Base-by-base conservation (phyloP, 2,888 invertebrate genomes). In the Tipula lateralis region DNA sequence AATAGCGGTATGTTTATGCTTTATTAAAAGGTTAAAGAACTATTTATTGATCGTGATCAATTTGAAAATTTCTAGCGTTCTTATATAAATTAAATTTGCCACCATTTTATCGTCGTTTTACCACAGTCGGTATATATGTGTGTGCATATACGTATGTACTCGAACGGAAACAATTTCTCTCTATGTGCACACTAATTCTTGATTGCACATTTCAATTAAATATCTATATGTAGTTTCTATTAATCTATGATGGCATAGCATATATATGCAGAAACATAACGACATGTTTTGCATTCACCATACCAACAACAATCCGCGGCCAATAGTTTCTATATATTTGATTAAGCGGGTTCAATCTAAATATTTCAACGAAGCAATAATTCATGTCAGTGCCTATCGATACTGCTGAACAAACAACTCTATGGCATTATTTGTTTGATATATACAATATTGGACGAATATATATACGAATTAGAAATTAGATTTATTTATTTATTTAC, bases 31-130 rank as follows among this genome's bases (percentile, higher is more conserved):
- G 66, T 66, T 66, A 66, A 66, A 66, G 12, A 19, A 66, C 66
- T 66, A 66, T 50, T 66, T 66, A 66, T 66, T 66, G 66, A 66
- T 66, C 66, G 66, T 66, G 66, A 66, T 66, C 66, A 24, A 66
- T 66, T 66, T 6, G 24, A 19, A 66, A 66, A 50, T 50, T 39
- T 39, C 9, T 39, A 66, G 2, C 66, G 66, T 24, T 66, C 19
- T 24, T 66, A n/a, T 24, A 66, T 66, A 66, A 66, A 66, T 66
- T 66, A 24, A 24, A 66, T 19, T 66, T 66, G 66, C 66, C 66
- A 66, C 66, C 66, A 66, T 2, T 50, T 50, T 66, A 24, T 24
- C 66, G 24, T 24, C 66, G 24, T 2, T 50, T 50, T 50, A 50
- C 66, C 66, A 24, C 19, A 44, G 3, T 44, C 66, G 24, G 1